phyloP scores from a whole-genome alignment of 2,888 invertebrate species.

The Eristalis pertinax region DNA sequence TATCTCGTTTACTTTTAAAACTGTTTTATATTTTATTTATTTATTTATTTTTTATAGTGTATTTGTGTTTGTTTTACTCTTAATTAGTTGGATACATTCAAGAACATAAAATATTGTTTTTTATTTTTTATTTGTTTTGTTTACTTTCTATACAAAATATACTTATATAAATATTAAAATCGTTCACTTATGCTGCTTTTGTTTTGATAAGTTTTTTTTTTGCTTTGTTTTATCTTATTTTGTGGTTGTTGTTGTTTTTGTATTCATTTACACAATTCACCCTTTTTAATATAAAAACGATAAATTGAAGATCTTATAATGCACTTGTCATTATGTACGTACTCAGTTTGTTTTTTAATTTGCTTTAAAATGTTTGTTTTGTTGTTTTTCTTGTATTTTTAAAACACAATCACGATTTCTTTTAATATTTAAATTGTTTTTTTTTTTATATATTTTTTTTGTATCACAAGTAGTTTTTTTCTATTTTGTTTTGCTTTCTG shows the following conservation, averaged over 20 bases:
- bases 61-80: slow-evolving; percentile 52
- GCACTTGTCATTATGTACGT: slow-evolving; percentile 68
- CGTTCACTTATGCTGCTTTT: slow-evolving; percentile 65
- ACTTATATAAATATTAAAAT: slow-evolving; percentile 72
- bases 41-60: too few relatives aligned
- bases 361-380: slow-evolving; percentile 52
- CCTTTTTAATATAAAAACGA: slow-evolving; percentile 72
- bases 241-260: slow-evolving; percentile 7
- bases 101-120: slow-evolving; percentile 68
- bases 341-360: slow-evolving; percentile 41
- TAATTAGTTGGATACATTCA: slow-evolving; percentile 70
- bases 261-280: slow-evolving; percentile 67
- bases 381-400: slow-evolving; percentile 54
- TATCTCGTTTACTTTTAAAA: not conserved
- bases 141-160: slow-evolving; percentile 72
- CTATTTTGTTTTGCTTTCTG: slow-evolving; percentile 28
- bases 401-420: slow-evolving; percentile 67
- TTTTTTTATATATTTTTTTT: slow-evolving; percentile 45
- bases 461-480: slow-evolving; percentile 66
- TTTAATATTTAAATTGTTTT: slow-evolving; percentile 65
- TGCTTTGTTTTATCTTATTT: slow-evolving; percentile 19
- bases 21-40: too few relatives aligned
- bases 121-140: slow-evolving; percentile 47
- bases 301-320: slow-evolving; percentile 70
- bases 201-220: slow-evolving; percentile 37